Evolutionary conservation across 2,888 invertebrate genomes (phyloP).

Genomic region (Diarsia brunnea): DNA sequence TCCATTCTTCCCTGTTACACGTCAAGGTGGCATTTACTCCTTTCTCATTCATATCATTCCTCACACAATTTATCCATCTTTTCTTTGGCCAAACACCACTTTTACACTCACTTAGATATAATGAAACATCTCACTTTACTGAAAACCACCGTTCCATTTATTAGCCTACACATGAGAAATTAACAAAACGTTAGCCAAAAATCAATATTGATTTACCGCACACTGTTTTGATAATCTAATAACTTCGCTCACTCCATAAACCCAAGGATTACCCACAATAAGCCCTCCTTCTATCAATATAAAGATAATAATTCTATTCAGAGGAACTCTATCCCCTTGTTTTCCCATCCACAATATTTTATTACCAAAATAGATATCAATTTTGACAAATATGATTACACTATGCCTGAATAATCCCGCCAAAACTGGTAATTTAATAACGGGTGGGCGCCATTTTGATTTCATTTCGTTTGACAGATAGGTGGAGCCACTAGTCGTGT

Average conservation of each 20-base stretch:
- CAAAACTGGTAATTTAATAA: conserved; percentile 72
- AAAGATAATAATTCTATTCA: conserved; percentile 54
- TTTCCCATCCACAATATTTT: conserved; percentile 65
- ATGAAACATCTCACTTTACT: neutral
- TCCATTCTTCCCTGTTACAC: too few relatives aligned
- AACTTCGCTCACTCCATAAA: conserved; percentile 33
- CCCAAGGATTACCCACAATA: conserved; percentile 28
- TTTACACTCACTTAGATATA: neutral
- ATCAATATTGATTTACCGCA: conserved; percentile 37
- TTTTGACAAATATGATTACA: conserved; percentile 75
- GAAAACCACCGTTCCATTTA: neutral
- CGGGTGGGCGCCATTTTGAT: conserved; percentile 67
- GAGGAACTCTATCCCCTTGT: conserved; percentile 60
- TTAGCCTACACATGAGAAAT: neutral
- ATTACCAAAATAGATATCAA: conserved; percentile 73
- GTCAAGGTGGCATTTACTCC: too few relatives aligned
- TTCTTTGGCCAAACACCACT: too few relatives aligned
- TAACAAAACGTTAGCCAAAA: conserved; percentile 2
- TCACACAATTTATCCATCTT: too few relatives aligned
- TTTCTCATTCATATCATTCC: too few relatives aligned
- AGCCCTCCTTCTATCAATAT: conserved; percentile 32
- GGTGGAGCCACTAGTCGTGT: conserved; percentile 55
- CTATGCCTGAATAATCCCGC: conserved; percentile 66
- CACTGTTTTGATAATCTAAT: conserved; percentile 31
- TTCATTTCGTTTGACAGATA: conserved; percentile 62